Percentiles rank a stretch among this genome's conserved stretches.
phyloP scores from a whole-genome alignment of 2,113 vertebrate genomes.

The Tragelaphus imberbis region DNA sequence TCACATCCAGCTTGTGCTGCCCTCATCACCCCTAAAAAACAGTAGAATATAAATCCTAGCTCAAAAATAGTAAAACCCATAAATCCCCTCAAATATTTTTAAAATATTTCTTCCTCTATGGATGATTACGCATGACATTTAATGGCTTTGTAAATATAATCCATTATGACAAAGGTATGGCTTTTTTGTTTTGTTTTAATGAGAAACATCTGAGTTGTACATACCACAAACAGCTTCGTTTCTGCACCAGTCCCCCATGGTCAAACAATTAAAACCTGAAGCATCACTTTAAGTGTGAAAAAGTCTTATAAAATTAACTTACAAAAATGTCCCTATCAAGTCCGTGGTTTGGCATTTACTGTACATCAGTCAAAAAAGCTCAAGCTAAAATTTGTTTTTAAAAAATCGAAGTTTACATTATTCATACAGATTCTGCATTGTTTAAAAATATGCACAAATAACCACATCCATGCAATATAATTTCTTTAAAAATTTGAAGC shows the following conservation, averaged over 20 bases:
- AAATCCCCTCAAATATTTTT: not conserved
- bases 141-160: not conserved
- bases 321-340: conserved; percentile 72
- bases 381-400: conserved; percentile 64
- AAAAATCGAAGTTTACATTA: conserved; percentile 79
- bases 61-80: not conserved
- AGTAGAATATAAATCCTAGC: not conserved
- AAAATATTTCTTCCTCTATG: not conserved
- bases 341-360: conserved; percentile 75
- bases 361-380: conserved; percentile 79
- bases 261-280: conserved; percentile 58
- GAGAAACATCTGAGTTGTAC: conserved; percentile 70
- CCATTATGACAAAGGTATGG: not conserved
- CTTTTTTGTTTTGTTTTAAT: conserved; percentile 72
- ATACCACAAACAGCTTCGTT: conserved; percentile 62
- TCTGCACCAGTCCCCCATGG: not conserved
- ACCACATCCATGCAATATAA: conserved; percentile 74
- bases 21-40: not conserved
- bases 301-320: conserved; percentile 74
- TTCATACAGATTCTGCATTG: conserved; percentile 73
- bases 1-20: too few relatives aligned
- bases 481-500: conserved; percentile 72
- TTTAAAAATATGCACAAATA: conserved; percentile 81
- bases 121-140: not conserved
- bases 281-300: conserved; percentile 67